Evolutionary conservation across 2,797 vertebrate species (phyloP), one percentile per base, ranked within the genome.

Genomic region (Nyctibius grandis): DNA sequence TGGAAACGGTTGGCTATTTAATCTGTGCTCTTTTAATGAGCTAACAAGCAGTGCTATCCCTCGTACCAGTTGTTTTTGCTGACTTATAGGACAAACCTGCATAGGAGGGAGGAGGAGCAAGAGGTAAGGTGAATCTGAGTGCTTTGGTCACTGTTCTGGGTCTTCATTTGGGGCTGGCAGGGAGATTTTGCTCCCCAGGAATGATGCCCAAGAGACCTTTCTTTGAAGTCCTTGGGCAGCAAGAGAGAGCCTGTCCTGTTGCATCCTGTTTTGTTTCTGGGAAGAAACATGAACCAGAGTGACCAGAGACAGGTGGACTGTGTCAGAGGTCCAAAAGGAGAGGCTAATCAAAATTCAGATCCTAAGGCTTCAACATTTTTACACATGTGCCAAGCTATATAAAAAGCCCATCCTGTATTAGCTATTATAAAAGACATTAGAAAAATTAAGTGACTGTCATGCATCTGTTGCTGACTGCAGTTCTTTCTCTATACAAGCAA

Each of bases 401-500:
- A 85, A 95, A 95, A 91, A 89, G 31, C 36, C 42, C 77, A 26
- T 72, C 20, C 34, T 74, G 31, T 90, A 65, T 91, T 65, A 95
- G 50, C 85, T 96, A 42, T 92, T 96, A 92, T 85, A 78, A 94
- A 95, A 50, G 23, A 64, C n/a, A 18, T 78, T 83, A 72, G 64
- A 93, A 93, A 94, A 95, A 85, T 60, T 21, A 75, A 79, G 31
- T 87, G 45, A 83, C 81, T 83, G 8, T 74, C 48, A 23, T 22
- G 15, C 61, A 48, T 47, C 56, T 50, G 26, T 82, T 88, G 64
- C 36, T 95, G 78, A 79, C 51, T 51, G 91, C 13, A 72, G 12
- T 69, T 91, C 48, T 78, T 90, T 61, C 56, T 80, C 34, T 64
- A 4, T 36, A 44, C 11, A 56, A 60, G 57, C 44, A 45, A 15